Conservation (phyloP, 2,888 invertebrate genomes). For the Papilio gigon region DNA sequence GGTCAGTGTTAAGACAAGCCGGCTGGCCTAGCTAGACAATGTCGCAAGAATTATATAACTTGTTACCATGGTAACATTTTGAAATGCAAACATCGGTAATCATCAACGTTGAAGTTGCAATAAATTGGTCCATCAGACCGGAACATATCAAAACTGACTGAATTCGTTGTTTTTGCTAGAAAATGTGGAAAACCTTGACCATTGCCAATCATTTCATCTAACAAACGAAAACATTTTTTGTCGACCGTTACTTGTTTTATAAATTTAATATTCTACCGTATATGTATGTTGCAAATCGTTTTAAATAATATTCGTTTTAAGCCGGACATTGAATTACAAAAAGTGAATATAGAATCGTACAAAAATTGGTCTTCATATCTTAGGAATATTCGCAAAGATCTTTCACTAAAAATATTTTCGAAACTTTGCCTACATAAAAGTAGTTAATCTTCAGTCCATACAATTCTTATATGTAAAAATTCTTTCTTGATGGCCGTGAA, state of each 20-base stretch:
- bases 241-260: no score
- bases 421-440: no score
- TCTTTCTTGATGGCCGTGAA: neutral
- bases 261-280: no score
- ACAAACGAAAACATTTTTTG: neutral
- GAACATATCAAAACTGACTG: slow-evolving; percentile 2
- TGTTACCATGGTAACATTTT: slow-evolving; percentile 18
- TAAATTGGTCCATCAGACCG: slow-evolving; percentile 6
- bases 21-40: neutral
- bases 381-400: no score
- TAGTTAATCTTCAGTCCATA: neutral
- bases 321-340: no score
- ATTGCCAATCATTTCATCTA: neutral
- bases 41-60: slow-evolving; percentile 10
- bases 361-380: no score
- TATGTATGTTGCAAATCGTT: no score
- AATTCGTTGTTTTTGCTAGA: neutral
- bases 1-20: slow-evolving; percentile 14
- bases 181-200: slow-evolving; percentile 16
- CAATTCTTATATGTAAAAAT: neutral
- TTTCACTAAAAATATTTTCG: neutral
- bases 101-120: slow-evolving; percentile 9
- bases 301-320: no score
- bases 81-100: slow-evolving; percentile 19
- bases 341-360: no score